phyloP scores from a whole-genome alignment of 2,797 vertebrate species.

The Paedocypris micromegethes region DNA sequence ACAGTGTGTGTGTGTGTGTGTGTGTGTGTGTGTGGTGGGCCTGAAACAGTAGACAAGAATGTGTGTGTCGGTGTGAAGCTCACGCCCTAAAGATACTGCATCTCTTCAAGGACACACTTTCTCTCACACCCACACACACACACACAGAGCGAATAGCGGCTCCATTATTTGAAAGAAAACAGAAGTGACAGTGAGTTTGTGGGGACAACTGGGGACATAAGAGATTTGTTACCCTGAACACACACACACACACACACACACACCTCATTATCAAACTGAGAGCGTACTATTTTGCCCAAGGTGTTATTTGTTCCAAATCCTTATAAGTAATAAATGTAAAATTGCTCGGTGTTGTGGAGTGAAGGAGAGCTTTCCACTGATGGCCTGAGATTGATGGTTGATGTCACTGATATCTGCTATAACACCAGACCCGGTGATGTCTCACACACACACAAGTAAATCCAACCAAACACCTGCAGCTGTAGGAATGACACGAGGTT shows the following conservation, averaged over 20 bases:
- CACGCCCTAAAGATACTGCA: conserved; percentile 48
- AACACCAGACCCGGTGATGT: no score
- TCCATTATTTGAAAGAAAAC: conserved; percentile 57
- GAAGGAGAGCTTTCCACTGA: no score
- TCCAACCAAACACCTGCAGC: no score
- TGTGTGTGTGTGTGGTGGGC: conserved; percentile 4
- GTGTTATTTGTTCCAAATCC: no score
- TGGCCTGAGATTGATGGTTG: no score
- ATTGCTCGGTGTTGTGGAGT: no score
- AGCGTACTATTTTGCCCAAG: background rate
- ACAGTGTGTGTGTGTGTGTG: conserved; percentile 33
- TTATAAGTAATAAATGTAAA: no score
- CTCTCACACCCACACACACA: conserved; percentile 43
- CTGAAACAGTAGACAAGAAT: conserved; percentile 35
- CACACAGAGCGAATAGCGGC: conserved; percentile 38
- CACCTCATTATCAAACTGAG: background rate
- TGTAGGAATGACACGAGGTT: no score
- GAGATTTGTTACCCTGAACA: conserved; percentile 43
- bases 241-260: conserved; percentile 11
- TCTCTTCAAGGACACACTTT: conserved; percentile 40
- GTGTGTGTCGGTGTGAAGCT: conserved; percentile 27
- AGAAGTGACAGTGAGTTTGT: conserved; percentile 63
- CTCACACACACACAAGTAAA: no score
- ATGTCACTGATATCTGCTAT: no score
- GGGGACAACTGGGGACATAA: conserved; percentile 49